Base-by-base conservation (phyloP, 2,888 invertebrate genomes). In the Notodonta ziczac region DNA sequence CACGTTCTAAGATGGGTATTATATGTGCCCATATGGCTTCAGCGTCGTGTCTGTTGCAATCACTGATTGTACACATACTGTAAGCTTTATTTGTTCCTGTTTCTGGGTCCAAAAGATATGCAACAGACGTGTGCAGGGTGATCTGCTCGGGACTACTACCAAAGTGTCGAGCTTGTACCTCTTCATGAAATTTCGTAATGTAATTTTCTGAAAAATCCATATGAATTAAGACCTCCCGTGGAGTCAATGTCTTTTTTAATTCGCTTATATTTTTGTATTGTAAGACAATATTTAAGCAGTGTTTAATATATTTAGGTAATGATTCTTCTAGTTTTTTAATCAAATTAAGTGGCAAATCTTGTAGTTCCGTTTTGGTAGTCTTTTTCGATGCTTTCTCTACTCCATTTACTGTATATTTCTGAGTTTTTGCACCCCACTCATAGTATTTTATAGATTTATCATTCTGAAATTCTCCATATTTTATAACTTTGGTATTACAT, bases 51-150 rank as follows among this genome's bases (percentile, higher is more conserved):
- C 59, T 58, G 0, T 57, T 58, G 55, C 62, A 64, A 59, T 63
- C 56, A 53, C 70, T 70, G 39, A 64, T 40, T 32, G 69, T 64
- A 48, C 65, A 69, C 39, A 65, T 42, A 55, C 16, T 59, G 54
- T 57, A 57, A 42, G 60, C 52, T 60, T 53, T 57, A 35, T 44
- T 54, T 5, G 39, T 55, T 57, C 58, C 61, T 5, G 56, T 60
- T 58, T 39, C 58, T 13, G 57, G 32, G 40, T 58, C 44, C 39
- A 56, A 58, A 42, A 63, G 35, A 59, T 63, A 63, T 46, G 55
- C 12, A 13, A 63, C 63, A 7, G 51, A 60, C n/a, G 63, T 63
- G 16, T 60, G 63, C 13, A 60, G 39, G 10, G 51, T 56, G 39
- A 46, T 54, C 54, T 59, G 59, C 12, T 53, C 56, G 32, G 57